Conservation (phyloP, 2,113 vertebrate species). For the Dascyllus trimaculatus region DNA sequence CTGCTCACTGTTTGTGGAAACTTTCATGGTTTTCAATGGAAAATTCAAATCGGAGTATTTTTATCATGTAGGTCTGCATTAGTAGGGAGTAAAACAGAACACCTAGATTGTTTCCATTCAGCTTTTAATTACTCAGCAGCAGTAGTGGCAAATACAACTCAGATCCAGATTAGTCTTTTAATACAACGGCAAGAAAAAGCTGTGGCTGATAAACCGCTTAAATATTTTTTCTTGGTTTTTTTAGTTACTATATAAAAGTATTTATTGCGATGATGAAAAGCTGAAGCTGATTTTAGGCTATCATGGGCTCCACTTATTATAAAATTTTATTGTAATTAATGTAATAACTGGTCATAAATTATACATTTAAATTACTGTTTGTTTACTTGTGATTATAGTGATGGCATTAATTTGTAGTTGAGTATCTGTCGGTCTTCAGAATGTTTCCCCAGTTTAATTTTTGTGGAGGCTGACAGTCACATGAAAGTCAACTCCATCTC, state of each 20-base stretch:
- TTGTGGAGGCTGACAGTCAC: background rate
- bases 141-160: background rate
- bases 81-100: background rate
- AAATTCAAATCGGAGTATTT: slow-evolving; percentile 10
- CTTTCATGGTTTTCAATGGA: slow-evolving; percentile 46
- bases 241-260: background rate
- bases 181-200: background rate
- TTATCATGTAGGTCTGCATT: background rate
- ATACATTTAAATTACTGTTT: background rate
- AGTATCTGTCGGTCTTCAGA: background rate
- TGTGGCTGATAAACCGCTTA: background rate
- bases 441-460: background rate
- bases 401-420: background rate
- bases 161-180: too few species aligned
- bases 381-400: background rate
- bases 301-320: background rate
- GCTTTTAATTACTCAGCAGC: background rate
- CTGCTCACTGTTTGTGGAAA: slow-evolving; percentile 60
- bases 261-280: slow-evolving; percentile 21
- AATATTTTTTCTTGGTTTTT: background rate
- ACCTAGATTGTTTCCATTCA: background rate
- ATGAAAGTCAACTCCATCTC: background rate
- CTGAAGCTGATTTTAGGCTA: background rate
- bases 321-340: background rate
- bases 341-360: background rate